Percentiles rank a stretch among this genome's conserved stretches.
phyloP scores from a whole-genome alignment of 2,888 invertebrate species.

The Leptura quadrifasciata region DNA sequence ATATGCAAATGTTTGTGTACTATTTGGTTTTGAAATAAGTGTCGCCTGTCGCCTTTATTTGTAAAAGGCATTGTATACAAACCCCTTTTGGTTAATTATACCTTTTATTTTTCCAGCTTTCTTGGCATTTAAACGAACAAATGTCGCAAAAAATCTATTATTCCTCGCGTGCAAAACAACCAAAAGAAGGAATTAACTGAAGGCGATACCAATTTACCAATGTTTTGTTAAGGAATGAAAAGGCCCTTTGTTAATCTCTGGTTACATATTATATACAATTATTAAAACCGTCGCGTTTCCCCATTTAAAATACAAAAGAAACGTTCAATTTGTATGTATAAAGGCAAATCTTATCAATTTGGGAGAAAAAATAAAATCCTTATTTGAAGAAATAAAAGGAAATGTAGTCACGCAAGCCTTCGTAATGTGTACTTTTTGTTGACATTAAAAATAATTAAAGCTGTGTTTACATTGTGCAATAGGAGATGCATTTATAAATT shows the following conservation, averaged over 20 bases:
- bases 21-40: too few relatives aligned
- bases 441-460: constrained; percentile 33
- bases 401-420: constrained; percentile 16
- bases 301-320: constrained; percentile 33
- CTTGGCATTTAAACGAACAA: constrained; percentile 1
- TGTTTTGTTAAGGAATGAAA: constrained; percentile 35
- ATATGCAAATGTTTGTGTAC: too few relatives aligned
- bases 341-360: constrained; percentile 37
- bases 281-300: constrained; percentile 25
- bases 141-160: constrained; percentile 25
- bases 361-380: constrained; percentile 6
- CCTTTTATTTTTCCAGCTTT: constrained; percentile 4
- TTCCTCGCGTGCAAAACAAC: constrained; percentile 36
- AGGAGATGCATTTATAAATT: constrained; percentile 42
- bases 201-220: constrained; percentile 41
- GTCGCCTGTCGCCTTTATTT: not conserved
- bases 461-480: constrained; percentile 38
- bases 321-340: constrained; percentile 27
- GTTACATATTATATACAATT: constrained; percentile 35
- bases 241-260: constrained; percentile 36
- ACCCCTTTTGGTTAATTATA: not conserved
- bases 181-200: constrained; percentile 31
- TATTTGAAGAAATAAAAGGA: constrained; percentile 24
- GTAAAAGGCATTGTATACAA: not conserved
- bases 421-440: constrained; percentile 6